These are phyloP conservation scores for Drosophila fuyamai DNA, from an alignment of 1,140 invertebrate species.

Conservation along the genomic window DNA sequence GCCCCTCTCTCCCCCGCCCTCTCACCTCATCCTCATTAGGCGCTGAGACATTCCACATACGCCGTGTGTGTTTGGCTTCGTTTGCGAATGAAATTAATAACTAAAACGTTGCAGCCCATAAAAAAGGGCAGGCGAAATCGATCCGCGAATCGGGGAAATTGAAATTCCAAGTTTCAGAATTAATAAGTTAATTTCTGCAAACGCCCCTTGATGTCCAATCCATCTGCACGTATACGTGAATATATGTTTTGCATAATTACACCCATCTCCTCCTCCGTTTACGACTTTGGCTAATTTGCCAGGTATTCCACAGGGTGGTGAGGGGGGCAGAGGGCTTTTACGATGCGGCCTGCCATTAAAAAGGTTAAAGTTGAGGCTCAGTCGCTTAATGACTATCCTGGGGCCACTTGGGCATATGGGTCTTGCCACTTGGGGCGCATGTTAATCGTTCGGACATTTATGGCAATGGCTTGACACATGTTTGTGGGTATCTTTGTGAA, in stretches of 20 bases:
- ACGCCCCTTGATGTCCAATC: conserved; percentile 47
- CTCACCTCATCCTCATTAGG: conserved; percentile 38
- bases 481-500: conserved; percentile 21
- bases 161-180: conserved; percentile 65
- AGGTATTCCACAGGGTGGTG: conserved; percentile 7
- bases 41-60: conserved; percentile 68
- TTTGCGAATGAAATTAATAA: conserved; percentile 65
- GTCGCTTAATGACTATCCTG: conserved; percentile 53
- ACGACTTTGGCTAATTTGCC: conserved; percentile 62
- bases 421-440: conserved; percentile 25
- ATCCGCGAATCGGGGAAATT: conserved; percentile 59
- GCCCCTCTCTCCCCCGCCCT: not conserved
- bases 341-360: conserved; percentile 65
- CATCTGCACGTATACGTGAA: conserved; percentile 21
- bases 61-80: conserved; percentile 52
- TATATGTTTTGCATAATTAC: conserved; percentile 67
- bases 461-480: conserved; percentile 54
- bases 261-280: conserved; percentile 55
- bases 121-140: conserved; percentile 49
- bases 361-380: conserved; percentile 76
- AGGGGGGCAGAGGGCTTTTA: conserved; percentile 35
- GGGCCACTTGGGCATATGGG: conserved; percentile 23
- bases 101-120: conserved; percentile 66
- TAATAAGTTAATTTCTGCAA: conserved; percentile 77
- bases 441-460: conserved; percentile 62